Conservation (phyloP, 2,113 vertebrate species). For the Solenodon paradoxus region DNA sequence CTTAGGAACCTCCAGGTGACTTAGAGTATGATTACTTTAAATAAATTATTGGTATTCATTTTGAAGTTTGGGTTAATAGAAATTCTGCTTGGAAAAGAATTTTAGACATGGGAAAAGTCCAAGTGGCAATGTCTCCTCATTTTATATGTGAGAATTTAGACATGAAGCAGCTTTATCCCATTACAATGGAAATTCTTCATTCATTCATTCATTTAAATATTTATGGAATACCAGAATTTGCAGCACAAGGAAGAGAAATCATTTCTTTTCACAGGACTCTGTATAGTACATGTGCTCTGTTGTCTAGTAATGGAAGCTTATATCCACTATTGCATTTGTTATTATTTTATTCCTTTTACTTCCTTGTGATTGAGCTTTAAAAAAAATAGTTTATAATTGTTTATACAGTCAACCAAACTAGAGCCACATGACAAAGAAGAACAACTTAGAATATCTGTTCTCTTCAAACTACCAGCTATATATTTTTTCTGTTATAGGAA, state of each 20-base stretch:
- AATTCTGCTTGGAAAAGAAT: background rate
- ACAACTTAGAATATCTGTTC: background rate
- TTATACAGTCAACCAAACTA: background rate
- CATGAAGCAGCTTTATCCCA: background rate
- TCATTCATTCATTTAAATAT: background rate
- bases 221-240: background rate
- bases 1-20: background rate
- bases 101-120: background rate
- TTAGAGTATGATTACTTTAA: background rate
- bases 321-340: background rate
- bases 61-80: background rate
- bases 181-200: background rate
- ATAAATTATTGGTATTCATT: background rate
- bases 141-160: background rate
- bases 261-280: background rate
- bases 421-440: background rate
- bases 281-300: accelerated
- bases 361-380: background rate
- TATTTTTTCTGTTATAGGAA: background rate
- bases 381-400: background rate
- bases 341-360: background rate
- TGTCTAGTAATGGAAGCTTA: background rate
- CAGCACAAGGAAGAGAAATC: background rate
- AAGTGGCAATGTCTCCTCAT: background rate
- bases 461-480: background rate